Conservation (phyloP, 2,888 invertebrate species). For the Rapana venosa region DNA sequence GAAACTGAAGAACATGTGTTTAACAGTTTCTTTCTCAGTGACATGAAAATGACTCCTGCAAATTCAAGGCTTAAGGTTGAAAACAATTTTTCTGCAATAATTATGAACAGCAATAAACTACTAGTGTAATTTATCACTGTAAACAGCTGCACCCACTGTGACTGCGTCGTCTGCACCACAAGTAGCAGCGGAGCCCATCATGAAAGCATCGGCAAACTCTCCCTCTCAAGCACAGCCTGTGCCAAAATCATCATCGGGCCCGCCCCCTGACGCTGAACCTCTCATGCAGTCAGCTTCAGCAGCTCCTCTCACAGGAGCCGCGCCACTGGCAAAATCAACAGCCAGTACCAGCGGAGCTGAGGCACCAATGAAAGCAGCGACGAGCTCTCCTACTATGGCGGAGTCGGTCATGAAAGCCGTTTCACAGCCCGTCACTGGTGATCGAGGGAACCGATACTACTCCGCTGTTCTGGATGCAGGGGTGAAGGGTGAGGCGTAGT, state of each 20-base stretch:
- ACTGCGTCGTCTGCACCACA: neutral
- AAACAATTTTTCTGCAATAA: too few relatives aligned
- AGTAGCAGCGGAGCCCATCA: neutral
- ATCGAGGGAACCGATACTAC: slow-evolving; percentile 7
- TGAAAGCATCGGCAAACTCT: neutral
- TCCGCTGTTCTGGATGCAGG: slow-evolving; percentile 2
- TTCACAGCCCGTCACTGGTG: slow-evolving; percentile 16
- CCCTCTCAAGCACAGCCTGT: neutral
- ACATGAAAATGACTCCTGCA: neutral
- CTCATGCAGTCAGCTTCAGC: neutral
- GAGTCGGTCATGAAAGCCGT: neutral
- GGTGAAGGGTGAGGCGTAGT: slow-evolving; percentile 29
- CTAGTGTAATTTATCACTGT: neutral
- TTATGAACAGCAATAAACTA: neutral
- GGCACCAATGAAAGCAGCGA: neutral
- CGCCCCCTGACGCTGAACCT: neutral
- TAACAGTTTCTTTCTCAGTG: too few relatives aligned
- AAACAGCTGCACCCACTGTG: neutral
- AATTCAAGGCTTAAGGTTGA: neutral
- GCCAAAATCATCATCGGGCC: neutral
- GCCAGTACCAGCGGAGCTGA: neutral
- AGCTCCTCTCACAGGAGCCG: neutral
- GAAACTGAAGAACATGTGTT: too few relatives aligned
- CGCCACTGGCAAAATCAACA: neutral
- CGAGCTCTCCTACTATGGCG: neutral